Evolutionary conservation across 2,113 vertebrate genomes (phyloP).

Genomic region (Oncorhynchus clarkii): DNA sequence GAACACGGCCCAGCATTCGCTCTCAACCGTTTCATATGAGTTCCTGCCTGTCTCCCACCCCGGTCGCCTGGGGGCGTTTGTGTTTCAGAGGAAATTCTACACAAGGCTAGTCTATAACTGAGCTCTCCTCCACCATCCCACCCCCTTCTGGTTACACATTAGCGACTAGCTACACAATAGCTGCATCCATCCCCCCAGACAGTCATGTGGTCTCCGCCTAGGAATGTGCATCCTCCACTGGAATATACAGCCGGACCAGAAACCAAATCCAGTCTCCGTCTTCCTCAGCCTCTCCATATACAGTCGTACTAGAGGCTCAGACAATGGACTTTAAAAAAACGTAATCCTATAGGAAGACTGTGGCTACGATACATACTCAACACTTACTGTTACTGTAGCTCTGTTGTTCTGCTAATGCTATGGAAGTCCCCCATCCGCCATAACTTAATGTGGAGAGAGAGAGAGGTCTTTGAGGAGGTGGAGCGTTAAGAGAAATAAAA

Average conservation of each 20-base stretch:
- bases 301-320: slow-evolving; percentile 5
- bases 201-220: slow-evolving; percentile 61
- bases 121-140: not conserved
- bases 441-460: not conserved
- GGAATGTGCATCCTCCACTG: slow-evolving; percentile 68
- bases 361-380: slow-evolving; percentile 20
- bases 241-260: slow-evolving; percentile 60
- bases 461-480: not conserved
- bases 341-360: slow-evolving; percentile 8
- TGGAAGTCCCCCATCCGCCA: slow-evolving; percentile 6
- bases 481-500: not conserved
- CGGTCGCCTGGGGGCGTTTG: slow-evolving; percentile 30
- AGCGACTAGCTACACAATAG: slow-evolving; percentile 47
- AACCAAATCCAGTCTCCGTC: slow-evolving; percentile 30
- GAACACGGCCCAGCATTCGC: not conserved
- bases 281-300: slow-evolving; percentile 14
- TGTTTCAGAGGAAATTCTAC: slow-evolving; percentile 40
- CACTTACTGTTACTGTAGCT: not conserved
- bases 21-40: not conserved
- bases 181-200: slow-evolving; percentile 13
- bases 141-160: slow-evolving; percentile 32
- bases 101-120: slow-evolving; percentile 9
- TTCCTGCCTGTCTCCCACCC: not conserved
- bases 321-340: slow-evolving; percentile 22
- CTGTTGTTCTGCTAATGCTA: not conserved